Conservation (phyloP, 1,140 invertebrate species). For the Brachionus calyciflorus region DNA sequence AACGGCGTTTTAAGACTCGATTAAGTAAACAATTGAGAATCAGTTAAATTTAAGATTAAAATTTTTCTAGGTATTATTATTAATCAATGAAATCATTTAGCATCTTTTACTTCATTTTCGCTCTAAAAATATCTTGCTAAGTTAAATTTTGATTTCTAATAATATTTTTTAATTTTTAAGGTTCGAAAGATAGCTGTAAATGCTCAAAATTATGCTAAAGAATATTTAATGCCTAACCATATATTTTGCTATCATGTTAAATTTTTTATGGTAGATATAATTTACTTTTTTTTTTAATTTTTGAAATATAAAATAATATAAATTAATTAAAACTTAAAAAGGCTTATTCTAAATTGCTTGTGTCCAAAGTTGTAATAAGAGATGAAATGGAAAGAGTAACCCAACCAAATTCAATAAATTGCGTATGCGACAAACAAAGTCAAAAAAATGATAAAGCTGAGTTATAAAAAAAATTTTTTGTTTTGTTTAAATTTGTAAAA, state of each 20-base stretch:
- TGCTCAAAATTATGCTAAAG: slow-evolving; percentile 71
- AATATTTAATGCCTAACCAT: slow-evolving; percentile 77
- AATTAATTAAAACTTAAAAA: too few relatives aligned
- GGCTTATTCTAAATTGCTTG: slow-evolving; percentile 73
- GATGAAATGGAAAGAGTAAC: slow-evolving; percentile 73
- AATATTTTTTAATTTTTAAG: too few relatives aligned
- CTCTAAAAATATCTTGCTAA: too few relatives aligned
- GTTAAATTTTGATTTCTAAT: too few relatives aligned
- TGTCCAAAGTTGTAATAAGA: slow-evolving; percentile 65
- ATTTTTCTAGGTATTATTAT: too few relatives aligned
- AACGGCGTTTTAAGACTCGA: too few relatives aligned
- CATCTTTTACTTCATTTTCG: too few relatives aligned
- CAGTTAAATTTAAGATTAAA: too few relatives aligned
- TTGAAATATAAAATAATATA: too few relatives aligned
- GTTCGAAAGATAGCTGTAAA: slow-evolving; percentile 70
- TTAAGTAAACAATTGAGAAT: too few relatives aligned
- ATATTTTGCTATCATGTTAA: slow-evolving; percentile 84
- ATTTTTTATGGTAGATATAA: slow-evolving; percentile 66
- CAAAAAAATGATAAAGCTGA: slow-evolving; percentile 45
- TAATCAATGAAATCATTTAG: too few relatives aligned
- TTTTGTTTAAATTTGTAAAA: neutral
- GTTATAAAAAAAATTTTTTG: neutral
- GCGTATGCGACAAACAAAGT: slow-evolving; percentile 69
- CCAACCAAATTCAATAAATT: slow-evolving; percentile 61
- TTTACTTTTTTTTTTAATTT: too few relatives aligned